Evolutionary conservation across 1,140 invertebrate species (phyloP), one percentile per base, ranked within the genome.

Genomic region (Globodera rostochiensis): DNA sequence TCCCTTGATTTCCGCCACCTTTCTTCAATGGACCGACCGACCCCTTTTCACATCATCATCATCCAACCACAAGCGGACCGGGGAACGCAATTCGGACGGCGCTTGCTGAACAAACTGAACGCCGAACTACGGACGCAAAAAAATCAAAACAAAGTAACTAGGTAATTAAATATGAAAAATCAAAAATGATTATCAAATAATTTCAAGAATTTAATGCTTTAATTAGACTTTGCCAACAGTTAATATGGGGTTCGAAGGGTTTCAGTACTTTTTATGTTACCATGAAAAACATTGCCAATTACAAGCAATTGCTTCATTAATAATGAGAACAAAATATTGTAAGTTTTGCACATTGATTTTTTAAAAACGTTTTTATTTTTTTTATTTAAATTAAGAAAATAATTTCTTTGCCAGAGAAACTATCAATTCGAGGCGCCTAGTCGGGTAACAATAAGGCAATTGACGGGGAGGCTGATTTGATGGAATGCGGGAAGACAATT

Each of bases 1-100:
- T 71, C 69, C 36, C 69, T 45, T 45, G 69, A 71, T 71, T 71
- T 71, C 69, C 69, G 57, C 57, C 19, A 64, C 57, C n/a, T 64
- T 64, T 64, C 57, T 64, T 64, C 19, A 15, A 64, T 64, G 15
- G 57, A 15, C 57, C 13, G 57, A 64, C 57, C 57, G 57, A 19
- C 13, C 57, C 7, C 15, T 53, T 53, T 53, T 53, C 6, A 36
- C 53, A 53, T 53, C 53, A 53, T 15, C 53, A 53, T 15, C 8
- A 53, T 15, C 53, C 53, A 53, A 64, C 5, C 57, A 64, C 57
- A 64, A 64, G 57, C 57, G 57, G 57, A 64, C 5, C 13, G 19
- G 11, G 11, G 57, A 13, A 64, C 57, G 5, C 13, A 13, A 19
- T 15, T 64, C 19, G 57, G 57, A 19, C 5, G 11, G 13, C 2